phyloP scores from a whole-genome alignment of 2,113 vertebrate genomes.

The Arothron firmamentum region DNA sequence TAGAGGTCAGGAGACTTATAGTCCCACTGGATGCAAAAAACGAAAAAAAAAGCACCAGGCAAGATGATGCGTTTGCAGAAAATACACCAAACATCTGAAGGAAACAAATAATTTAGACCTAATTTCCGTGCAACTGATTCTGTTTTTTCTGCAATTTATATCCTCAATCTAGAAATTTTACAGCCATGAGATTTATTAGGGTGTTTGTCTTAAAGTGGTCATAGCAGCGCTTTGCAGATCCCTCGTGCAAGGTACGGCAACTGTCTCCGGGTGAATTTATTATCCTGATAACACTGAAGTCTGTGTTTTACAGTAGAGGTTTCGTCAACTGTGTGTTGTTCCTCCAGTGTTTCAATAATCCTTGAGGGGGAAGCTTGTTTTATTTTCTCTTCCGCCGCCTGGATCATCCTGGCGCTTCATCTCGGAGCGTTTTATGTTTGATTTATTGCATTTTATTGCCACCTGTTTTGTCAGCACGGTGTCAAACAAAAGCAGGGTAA shows the following conservation, averaged over 20 bases:
- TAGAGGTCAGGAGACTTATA: conserved; percentile 3
- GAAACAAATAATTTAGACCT: conserved; percentile 5
- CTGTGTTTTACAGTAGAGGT: not conserved
- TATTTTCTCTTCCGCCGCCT: no score
- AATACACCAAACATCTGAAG: not conserved
- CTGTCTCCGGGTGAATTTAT: conserved; percentile 24
- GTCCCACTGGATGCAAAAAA: conserved; percentile 1
- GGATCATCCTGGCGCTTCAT: no score
- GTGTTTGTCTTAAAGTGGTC: conserved; percentile 1
- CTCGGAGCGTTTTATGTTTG: no score
- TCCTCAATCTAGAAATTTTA: conserved; percentile 4
- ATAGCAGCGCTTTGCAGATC: conserved; percentile 9
- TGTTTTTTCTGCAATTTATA: not conserved
- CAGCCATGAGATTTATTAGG: not conserved
- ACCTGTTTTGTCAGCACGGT: not conserved
- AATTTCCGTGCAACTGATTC: not conserved
- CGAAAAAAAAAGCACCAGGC: not conserved
- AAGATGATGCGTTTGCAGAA: conserved; percentile 6
- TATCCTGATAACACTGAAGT: not conserved
- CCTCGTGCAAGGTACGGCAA: conserved; percentile 1
- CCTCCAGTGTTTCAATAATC: not conserved
- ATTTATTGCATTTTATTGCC: no score
- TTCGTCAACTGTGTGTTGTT: not conserved
- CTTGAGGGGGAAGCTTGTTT: no score
- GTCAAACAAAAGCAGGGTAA: not conserved